Evolutionary conservation across 2,797 vertebrate genomes (phyloP), one percentile per base, ranked within the genome.

Genomic region (Macrochelys suwanniensis): DNA sequence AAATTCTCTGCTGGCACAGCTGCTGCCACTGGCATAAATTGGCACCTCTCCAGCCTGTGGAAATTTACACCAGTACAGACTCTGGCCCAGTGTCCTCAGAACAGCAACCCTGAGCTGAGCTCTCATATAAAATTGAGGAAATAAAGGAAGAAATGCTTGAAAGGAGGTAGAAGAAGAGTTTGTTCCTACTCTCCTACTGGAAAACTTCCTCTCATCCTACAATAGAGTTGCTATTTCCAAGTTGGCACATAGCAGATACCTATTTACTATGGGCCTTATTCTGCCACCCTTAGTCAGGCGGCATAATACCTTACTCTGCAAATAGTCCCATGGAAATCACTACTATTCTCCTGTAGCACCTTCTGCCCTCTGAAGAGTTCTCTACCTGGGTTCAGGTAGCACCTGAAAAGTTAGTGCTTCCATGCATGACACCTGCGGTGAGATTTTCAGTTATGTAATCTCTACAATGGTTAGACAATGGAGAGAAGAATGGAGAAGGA

Each of bases 401-500:
- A 81, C 53, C 92, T 83, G 92, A 81, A 82, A 42, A 37, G 82
- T 82, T 88, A 91, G 90, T 93, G 93, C 81, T 74, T 82, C 71
- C 80, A 71, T 92, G 50, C 90, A 87, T 91, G 82, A 79, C 50
- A 88, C 85, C 81, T 87, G 65, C 85, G 95, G 82, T 61, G 90
- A 95, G 79, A 3, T 7, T 89, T 51, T 87, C 74, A 92, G 90
- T 87, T 91, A 80, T 84, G 92, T 88, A 97, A 96, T 59, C 94
- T 33, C 87, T 89, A 86, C 88, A 94, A 45, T 4, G 5, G 25
- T 51, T 65, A 26, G 37, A 45, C 59, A 61, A 74, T 37, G 51
- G 12, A 45, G 25, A 74, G 51, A 76, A 25, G 17, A 79, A 4
- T 59, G 28, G 71, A 26, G 25, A 76, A 15, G 33, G 65, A 68